Evolutionary conservation across 2,113 vertebrate species (phyloP).

Genomic region (Miniopterus natalensis): DNA sequence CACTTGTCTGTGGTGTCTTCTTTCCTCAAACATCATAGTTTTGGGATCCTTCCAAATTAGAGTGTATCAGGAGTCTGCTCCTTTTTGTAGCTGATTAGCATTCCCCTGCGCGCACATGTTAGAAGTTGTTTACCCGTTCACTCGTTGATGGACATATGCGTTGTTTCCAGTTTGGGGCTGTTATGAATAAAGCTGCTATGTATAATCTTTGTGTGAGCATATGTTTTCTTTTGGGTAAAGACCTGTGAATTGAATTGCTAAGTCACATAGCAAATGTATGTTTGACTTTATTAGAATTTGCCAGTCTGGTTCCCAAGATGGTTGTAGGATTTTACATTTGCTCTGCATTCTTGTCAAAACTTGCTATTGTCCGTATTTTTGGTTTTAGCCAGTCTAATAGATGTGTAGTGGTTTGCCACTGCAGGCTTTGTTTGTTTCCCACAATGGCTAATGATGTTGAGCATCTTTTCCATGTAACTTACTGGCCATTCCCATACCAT

Average conservation of each 20-base stretch:
- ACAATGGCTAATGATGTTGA: background rate
- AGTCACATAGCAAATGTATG: background rate
- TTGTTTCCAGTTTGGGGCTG: background rate
- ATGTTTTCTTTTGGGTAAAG: background rate
- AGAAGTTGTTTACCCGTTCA: rapidly evolving
- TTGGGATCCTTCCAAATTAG: background rate
- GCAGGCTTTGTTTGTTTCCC: background rate
- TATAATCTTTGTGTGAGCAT: background rate
- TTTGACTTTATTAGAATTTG: slow-evolving; percentile 1
- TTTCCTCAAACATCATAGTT: background rate
- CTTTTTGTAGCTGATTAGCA: background rate
- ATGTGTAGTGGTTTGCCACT: background rate
- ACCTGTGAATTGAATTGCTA: background rate
- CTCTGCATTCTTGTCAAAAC: slow-evolving; percentile 2
- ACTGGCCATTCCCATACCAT: background rate
- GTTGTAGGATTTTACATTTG: background rate
- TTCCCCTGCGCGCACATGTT: background rate
- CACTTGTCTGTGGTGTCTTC: background rate
- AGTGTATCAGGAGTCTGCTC: background rate
- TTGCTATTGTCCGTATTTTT: background rate
- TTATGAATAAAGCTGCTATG: background rate
- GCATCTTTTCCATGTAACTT: background rate
- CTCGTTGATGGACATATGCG: background rate
- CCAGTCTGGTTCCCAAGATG: background rate
- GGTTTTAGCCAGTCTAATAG: background rate